Conservation (phyloP, 23 tunicate species). For the Aplidium turbinatum region DNA sequence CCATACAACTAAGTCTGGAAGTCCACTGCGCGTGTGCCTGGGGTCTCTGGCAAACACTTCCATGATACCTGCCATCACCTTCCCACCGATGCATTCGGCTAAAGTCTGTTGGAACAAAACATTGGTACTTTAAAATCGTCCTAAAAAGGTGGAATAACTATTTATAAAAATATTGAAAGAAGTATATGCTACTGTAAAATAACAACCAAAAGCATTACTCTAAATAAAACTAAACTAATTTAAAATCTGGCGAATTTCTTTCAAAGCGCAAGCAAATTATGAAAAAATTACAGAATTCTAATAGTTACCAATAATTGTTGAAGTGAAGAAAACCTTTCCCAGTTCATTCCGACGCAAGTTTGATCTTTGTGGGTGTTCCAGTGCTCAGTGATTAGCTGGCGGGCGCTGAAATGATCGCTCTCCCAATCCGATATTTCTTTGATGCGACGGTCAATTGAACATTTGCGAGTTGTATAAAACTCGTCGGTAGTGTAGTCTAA, state of each 20-base stretch:
- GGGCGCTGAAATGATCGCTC: slow-evolving; percentile 22
- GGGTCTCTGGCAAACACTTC: slow-evolving; percentile 57
- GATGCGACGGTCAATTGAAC: slow-evolving; percentile 46
- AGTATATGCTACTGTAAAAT: no score
- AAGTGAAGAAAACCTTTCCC: slow-evolving; percentile 66
- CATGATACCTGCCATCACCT: slow-evolving; percentile 50
- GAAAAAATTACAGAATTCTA: no score
- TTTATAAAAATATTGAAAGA: no score
- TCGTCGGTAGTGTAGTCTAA: slow-evolving; percentile 72
- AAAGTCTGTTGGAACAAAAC: slow-evolving; percentile 36
- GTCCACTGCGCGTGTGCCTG: slow-evolving; percentile 85
- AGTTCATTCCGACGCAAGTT: slow-evolving; percentile 74
- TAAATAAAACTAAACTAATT: no score
- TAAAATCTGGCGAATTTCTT: no score
- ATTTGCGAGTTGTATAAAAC: slow-evolving; percentile 52
- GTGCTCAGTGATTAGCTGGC: slow-evolving; percentile 34
- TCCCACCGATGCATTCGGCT: slow-evolving; percentile 79
- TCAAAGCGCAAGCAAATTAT: no score
- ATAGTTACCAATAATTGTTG: slow-evolving; percentile 55
- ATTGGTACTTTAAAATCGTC: no score
- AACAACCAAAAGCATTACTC: no score
- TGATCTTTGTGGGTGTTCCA: slow-evolving; percentile 46
- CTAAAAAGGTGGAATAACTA: no score
- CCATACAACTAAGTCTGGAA: slow-evolving; percentile 93
- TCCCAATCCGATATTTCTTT: slow-evolving; percentile 35